These are phyloP conservation scores for Atherinosoma microstoma DNA, from an alignment of 2,797 vertebrate genomes.

Conservation along the genomic window DNA sequence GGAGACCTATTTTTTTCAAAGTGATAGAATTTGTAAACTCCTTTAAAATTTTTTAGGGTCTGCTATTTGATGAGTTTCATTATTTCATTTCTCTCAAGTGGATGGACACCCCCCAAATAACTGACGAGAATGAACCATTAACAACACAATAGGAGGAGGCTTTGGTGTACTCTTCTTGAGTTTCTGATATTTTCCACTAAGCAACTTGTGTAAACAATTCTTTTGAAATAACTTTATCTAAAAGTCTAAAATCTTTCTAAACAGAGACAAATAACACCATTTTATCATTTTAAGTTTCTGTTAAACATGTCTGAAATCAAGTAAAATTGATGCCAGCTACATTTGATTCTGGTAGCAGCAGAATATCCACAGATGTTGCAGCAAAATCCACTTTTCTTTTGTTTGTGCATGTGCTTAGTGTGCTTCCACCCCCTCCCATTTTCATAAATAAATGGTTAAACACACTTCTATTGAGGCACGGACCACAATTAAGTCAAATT, in stretches of 20 bases:
- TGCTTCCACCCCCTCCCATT: background rate
- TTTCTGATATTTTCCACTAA: too few species aligned
- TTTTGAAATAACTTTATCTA: too few species aligned
- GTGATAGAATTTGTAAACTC: too few species aligned
- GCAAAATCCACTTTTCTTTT: background rate
- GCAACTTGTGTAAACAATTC: background rate
- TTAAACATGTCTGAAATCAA: background rate
- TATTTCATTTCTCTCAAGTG: too few species aligned
- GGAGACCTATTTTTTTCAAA: too few species aligned
- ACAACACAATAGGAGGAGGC: background rate
- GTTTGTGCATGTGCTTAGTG: slow-evolving; percentile 9
- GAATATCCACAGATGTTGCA: background rate
- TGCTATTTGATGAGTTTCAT: too few species aligned
- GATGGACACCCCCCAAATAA: too few species aligned
- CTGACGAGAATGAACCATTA: too few species aligned
- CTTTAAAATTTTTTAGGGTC: too few species aligned
- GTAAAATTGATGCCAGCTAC: background rate
- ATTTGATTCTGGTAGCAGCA: background rate
- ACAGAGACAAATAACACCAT: background rate
- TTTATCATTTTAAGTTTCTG: slow-evolving; percentile 5
- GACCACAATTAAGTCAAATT: slow-evolving; percentile 5
- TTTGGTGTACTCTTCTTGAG: background rate
- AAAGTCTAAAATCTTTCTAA: background rate
- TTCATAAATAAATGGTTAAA: slow-evolving; percentile 10
- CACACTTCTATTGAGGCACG: slow-evolving; percentile 10